These are phyloP conservation scores for Brassicogethes aeneus DNA, from an alignment of 2,888 invertebrate species.

Conservation along the genomic window DNA sequence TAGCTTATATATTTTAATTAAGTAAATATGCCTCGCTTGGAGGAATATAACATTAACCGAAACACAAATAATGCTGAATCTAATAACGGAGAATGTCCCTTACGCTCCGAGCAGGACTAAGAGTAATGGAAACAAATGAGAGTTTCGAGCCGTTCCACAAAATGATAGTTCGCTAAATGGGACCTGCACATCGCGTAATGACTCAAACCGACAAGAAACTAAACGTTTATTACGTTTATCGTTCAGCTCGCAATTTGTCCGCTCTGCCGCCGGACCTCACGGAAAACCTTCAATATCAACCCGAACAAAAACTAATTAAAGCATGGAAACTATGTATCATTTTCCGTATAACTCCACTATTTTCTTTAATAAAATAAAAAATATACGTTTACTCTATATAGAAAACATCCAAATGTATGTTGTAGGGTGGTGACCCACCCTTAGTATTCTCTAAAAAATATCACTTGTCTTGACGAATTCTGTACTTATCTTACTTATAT, in stretches of 20 bases:
- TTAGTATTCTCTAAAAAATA: no score
- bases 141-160: conserved; percentile 14
- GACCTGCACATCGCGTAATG: neutral
- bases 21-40: conserved; percentile 10
- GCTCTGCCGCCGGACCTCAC: no score
- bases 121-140: conserved; percentile 29
- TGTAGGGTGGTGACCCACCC: no score
- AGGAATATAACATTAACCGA: conserved; percentile 10
- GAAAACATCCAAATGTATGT: no score
- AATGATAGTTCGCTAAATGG: conserved; percentile 10
- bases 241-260: neutral
- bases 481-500: no score
- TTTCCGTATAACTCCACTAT: no score
- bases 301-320: no score
- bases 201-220: neutral
- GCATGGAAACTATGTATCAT: no score
- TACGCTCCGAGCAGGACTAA: conserved; percentile 15
- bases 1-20: conserved; percentile 12
- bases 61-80: conserved; percentile 19
- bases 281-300: no score
- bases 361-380: no score
- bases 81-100: conserved; percentile 12
- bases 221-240: neutral
- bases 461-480: no score
- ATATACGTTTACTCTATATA: no score